Evolutionary conservation across 2,888 invertebrate species (phyloP), one percentile per base, ranked within the genome.

Genomic region (Syritta pipiens): DNA sequence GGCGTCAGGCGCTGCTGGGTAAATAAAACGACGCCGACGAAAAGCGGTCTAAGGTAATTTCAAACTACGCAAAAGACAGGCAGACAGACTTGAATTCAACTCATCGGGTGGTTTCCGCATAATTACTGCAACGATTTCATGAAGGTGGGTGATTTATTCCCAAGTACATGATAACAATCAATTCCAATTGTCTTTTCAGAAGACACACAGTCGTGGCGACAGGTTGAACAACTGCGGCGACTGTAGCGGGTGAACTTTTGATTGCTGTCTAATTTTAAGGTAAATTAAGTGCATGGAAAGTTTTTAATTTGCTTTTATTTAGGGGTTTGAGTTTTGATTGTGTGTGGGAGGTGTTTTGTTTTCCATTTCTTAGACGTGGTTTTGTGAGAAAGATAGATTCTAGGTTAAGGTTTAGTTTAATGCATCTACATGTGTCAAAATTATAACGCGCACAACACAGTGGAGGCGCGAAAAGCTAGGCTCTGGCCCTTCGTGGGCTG

Each of bases 141-240:
- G 57, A 62, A 67, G 62, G 62, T 67, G 26, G 74, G 79, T 79
- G 79, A 79, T 79, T 79, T 79, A 79, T 79, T 55, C 65, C 51
- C 59, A 65, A 67, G 48, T 65, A 55, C 42, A 40, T 28, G 72
- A 71, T 77, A 46, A 32, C 59, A 63, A 76, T 76, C 77, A 77
- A 65, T 60, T 53, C 42, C 77, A 49, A 77, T 77, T 77, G 77
- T 77, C 60, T 77, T n/a, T 72, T 32, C 10, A 17, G 51, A 42
- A 55, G 17, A 12, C 26, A 55, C 24, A 19, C 17, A 42, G 17
- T 30, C 46, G 59, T 30, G 62, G 26, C 37, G 72, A 65, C 65
- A 46, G 24, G 53, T 46, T 40, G n/a, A n/a, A n/a, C n/a, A n/a
- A n/a, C n/a, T 7, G 5, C 19, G 20, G 49, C 19, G n/a, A n/a